Percentiles rank a stretch among this genome's conserved stretches.
Evolutionary conservation across 2,113 vertebrate genomes (phyloP).

Genomic region (Tringa solitaria): DNA sequence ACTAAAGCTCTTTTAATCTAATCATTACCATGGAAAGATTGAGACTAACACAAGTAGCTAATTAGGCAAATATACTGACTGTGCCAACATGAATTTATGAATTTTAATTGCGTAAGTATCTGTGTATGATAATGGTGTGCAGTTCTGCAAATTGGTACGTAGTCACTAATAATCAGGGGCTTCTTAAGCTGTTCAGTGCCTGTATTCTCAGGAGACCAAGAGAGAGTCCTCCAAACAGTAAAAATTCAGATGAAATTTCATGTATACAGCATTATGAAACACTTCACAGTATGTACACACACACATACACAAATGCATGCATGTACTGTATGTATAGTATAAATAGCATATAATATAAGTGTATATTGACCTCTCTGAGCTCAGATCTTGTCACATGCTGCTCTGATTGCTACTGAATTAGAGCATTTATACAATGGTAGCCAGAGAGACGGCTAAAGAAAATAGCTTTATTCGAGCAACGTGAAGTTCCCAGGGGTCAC

Average conservation of each 20-base stretch:
- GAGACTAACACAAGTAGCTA: not conserved
- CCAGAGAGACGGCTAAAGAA: not conserved
- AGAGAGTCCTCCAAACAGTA: not conserved
- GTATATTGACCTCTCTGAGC: not conserved
- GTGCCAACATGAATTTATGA: not conserved
- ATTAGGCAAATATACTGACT: not conserved
- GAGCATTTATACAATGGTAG: not conserved
- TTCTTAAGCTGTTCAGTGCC: not conserved
- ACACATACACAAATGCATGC: not conserved
- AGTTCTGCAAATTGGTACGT: not conserved
- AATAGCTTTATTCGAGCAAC: not conserved
- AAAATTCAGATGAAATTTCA: not conserved
- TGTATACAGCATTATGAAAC: not conserved
- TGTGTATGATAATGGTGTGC: not conserved
- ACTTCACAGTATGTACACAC: not conserved
- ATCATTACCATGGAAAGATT: not conserved
- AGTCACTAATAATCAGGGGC: not conserved
- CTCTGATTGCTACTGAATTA: not conserved
- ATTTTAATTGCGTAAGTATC: not conserved
- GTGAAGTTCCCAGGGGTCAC: not conserved
- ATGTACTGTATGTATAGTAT: not conserved
- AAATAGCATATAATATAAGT: not conserved
- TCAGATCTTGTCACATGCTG: not conserved
- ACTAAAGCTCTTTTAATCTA: not conserved
- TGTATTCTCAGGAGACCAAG: not conserved